Percentiles rank a stretch among this genome's conserved stretches.
Conservation (phyloP, 2,888 invertebrate species). For the Eupithecia dodoneata region DNA sequence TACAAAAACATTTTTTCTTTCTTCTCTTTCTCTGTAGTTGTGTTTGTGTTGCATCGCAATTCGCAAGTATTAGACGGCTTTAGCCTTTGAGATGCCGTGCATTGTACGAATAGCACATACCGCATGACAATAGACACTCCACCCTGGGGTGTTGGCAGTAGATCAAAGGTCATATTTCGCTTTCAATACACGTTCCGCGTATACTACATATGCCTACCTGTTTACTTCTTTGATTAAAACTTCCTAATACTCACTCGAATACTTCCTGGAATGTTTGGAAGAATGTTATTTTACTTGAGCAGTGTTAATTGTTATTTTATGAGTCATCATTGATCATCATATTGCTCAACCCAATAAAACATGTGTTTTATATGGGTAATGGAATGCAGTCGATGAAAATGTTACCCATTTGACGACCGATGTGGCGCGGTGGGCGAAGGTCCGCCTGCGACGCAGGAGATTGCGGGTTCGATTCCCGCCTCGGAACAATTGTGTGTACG, state of each 20-base stretch:
- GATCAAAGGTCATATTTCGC: slow-evolving; percentile 42
- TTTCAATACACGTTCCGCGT: slow-evolving; percentile 27
- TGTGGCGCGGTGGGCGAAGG: too few relatives aligned
- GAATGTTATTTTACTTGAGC: not conserved
- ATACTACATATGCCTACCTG: not conserved
- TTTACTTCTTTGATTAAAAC: not conserved
- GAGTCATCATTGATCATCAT: too few relatives aligned
- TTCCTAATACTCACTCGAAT: not conserved
- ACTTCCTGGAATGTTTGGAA: not conserved
- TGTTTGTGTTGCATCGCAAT: not conserved
- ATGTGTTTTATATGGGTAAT: too few relatives aligned
- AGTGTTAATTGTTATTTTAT: not conserved
- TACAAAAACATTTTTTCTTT: not conserved
- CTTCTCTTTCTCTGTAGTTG: not conserved
- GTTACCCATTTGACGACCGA: too few relatives aligned
- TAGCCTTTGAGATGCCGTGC: slow-evolving; percentile 18
- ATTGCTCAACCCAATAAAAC: too few relatives aligned
- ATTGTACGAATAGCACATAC: slow-evolving; percentile 23
- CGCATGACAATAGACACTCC: slow-evolving; percentile 30
- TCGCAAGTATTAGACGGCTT: not conserved
- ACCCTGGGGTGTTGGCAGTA: slow-evolving; percentile 45
- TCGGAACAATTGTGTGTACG: too few relatives aligned
- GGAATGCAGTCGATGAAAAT: too few relatives aligned
- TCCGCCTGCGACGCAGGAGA: too few relatives aligned
- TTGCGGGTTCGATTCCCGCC: too few relatives aligned